Evolutionary conservation across 2,888 invertebrate species (phyloP).

Genomic region (Amphipoea oculea): DNA sequence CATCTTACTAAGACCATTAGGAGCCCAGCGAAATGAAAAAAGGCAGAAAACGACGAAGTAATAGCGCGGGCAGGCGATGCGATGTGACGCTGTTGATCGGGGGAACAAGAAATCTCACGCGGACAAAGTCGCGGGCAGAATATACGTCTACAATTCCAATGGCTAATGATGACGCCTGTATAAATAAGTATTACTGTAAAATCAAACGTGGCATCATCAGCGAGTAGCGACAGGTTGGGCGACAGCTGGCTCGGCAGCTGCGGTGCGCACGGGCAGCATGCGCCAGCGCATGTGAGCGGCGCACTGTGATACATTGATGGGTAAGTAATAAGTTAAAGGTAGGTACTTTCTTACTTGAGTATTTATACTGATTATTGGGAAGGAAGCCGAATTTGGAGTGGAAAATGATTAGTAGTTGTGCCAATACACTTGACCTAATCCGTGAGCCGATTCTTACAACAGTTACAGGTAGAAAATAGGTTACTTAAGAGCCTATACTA

Average conservation of each 20-base stretch:
- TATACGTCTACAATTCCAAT: background rate
- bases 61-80: too few species aligned
- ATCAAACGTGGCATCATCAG: slow-evolving; percentile 42
- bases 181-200: slow-evolving; percentile 33
- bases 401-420: background rate
- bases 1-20: too few species aligned
- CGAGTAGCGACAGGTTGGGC: slow-evolving; percentile 49
- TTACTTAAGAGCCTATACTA: too few species aligned
- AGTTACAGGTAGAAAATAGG: too few species aligned
- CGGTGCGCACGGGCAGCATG: slow-evolving; percentile 39
- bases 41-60: too few species aligned
- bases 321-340: background rate
- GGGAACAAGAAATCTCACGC: too few species aligned
- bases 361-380: background rate
- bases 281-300: slow-evolving; percentile 32
- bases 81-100: too few species aligned
- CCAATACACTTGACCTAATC: too few species aligned
- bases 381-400: background rate
- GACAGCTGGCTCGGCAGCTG: slow-evolving; percentile 56
- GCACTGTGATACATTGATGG: slow-evolving; percentile 53
- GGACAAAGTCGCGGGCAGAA: too few species aligned
- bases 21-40: too few species aligned
- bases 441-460: too few species aligned
- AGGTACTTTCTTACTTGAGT: slow-evolving; percentile 8
- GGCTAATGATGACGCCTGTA: background rate